A percentile compares a stretch with the other conserved stretches of the same genome.
These are phyloP conservation scores for Leptodactylus fuscus DNA, from an alignment of 2,113 vertebrate species.

Conservation along the genomic window DNA sequence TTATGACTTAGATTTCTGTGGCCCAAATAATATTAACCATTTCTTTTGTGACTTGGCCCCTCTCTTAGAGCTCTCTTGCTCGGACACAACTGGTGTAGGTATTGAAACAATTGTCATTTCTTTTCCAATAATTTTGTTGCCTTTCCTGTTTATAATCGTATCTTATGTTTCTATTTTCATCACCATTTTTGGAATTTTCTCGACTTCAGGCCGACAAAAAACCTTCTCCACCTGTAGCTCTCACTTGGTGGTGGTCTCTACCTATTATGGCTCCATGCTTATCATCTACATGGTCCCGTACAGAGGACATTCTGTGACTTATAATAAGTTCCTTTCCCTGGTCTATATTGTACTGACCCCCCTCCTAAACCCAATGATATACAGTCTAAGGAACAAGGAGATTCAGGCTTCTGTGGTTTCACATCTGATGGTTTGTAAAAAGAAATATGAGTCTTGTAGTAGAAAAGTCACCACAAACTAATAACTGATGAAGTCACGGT, in stretches of 20 bases:
- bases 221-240: not conserved
- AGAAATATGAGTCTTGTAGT: too few relatives aligned
- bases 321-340: not conserved
- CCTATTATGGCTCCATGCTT: constrained; percentile 63
- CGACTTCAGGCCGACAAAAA: constrained; percentile 28
- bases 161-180: constrained; percentile 56
- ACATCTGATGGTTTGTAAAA: not conserved
- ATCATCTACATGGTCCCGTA: constrained; percentile 60
- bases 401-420: not conserved
- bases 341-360: not conserved
- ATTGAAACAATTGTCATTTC: constrained; percentile 55
- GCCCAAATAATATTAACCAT: constrained; percentile 58
- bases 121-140: constrained; percentile 61
- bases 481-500: too few relatives aligned
- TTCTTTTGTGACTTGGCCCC: constrained; percentile 66
- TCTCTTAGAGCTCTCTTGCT: constrained; percentile 64
- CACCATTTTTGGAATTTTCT: constrained; percentile 58
- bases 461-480: too few relatives aligned
- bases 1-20: constrained; percentile 64
- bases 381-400: constrained; percentile 2
- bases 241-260: not conserved
- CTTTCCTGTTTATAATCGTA: constrained; percentile 62
- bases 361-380: not conserved
- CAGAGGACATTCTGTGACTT: not conserved
- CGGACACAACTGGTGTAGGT: constrained; percentile 40